These are phyloP conservation scores for Drosophila emarginata DNA, from an alignment of 2,888 invertebrate genomes.

Conservation along the genomic window DNA sequence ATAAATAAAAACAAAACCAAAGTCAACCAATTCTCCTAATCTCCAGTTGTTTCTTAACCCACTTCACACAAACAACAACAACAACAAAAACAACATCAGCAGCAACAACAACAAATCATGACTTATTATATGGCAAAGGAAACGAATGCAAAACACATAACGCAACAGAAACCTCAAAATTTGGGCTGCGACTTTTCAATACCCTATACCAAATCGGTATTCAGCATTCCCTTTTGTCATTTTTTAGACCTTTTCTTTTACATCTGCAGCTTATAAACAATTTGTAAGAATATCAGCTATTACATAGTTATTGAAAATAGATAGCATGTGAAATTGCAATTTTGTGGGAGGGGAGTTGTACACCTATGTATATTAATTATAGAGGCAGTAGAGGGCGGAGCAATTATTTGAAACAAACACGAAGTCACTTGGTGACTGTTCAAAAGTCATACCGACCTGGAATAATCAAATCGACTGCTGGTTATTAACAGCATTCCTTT, in stretches of 20 bases:
- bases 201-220: neutral
- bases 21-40: conserved; percentile 50
- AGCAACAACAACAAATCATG: conserved; percentile 34
- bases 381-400: neutral
- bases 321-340: neutral
- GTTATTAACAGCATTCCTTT: too few relatives aligned
- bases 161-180: neutral
- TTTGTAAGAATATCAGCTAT: too few relatives aligned
- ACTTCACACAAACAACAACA: conserved; percentile 58
- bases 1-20: neutral
- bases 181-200: neutral
- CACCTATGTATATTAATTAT: neutral
- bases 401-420: neutral
- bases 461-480: too few relatives aligned
- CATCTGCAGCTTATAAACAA: too few relatives aligned
- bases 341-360: too few relatives aligned
- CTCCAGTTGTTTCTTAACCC: conserved; percentile 67
- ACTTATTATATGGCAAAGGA: conserved; percentile 58
- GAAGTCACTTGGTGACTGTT: neutral
- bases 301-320: neutral
- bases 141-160: conserved; percentile 37
- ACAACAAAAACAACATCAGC: neutral
- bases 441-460: neutral
- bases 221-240: too few relatives aligned
- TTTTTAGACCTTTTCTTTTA: too few relatives aligned